Conservation (phyloP, 2,888 invertebrate species). For the Junonia oenone region DNA sequence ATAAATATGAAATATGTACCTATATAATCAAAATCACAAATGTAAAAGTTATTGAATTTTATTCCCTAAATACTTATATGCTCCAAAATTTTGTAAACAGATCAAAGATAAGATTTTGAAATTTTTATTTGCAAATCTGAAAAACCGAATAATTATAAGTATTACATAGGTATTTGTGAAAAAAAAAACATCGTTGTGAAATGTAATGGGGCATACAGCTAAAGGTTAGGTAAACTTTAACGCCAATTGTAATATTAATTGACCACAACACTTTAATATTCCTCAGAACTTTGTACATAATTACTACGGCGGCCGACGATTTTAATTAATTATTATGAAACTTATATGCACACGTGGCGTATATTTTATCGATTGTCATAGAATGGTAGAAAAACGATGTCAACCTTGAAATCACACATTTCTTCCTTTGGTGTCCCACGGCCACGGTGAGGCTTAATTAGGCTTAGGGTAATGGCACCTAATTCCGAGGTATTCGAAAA, state of each 20-base stretch:
- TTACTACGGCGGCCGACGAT: not conserved
- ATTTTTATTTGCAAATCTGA: too few species aligned
- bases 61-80: too few species aligned
- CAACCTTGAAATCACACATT: slow-evolving; percentile 42
- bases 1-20: too few species aligned
- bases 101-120: too few species aligned
- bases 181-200: too few species aligned
- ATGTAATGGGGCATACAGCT: not conserved
- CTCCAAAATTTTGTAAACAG: too few species aligned
- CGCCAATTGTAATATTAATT: not conserved
- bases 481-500: too few species aligned
- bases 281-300: not conserved
- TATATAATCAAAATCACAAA: too few species aligned
- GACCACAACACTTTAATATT: not conserved
- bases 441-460: slow-evolving; percentile 19
- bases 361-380: slow-evolving; percentile 8
- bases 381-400: slow-evolving; percentile 9
- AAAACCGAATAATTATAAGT: too few species aligned
- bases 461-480: too few species aligned
- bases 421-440: slow-evolving; percentile 33
- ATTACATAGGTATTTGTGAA: too few species aligned
- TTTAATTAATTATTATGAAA: slow-evolving; percentile 3
- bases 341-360: not conserved
- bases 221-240: not conserved
- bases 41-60: too few species aligned